A percentile compares a stretch with the other conserved stretches of the same genome.
Evolutionary conservation across 2,888 invertebrate species (phyloP).

Genomic region (Pseudoips prasinana): DNA sequence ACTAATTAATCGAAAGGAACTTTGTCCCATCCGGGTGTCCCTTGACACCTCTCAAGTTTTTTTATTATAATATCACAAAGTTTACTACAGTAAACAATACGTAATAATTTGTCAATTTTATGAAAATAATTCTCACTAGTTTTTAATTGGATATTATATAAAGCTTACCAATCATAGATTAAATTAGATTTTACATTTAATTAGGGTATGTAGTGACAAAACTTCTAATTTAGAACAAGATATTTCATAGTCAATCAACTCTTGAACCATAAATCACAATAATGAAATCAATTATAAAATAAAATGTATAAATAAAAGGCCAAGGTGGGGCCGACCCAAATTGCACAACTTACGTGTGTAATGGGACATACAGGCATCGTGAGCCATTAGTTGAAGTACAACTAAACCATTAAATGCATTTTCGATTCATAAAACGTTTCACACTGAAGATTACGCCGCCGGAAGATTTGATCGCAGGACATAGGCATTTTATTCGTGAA

Average conservation of each 20-base stretch:
- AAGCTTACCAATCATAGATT: no score
- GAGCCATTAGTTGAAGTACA: slow-evolving; percentile 30
- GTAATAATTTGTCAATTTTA: no score
- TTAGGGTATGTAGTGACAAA: no score
- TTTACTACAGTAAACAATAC: no score
- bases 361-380: slow-evolving; percentile 21
- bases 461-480: slow-evolving; percentile 58
- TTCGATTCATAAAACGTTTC: slow-evolving; percentile 45
- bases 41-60: no score
- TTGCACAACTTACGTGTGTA: slow-evolving; percentile 41
- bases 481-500: slow-evolving; percentile 57
- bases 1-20: no score
- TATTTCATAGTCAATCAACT: background rate
- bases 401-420: slow-evolving; percentile 30
- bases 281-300: slow-evolving; percentile 21
- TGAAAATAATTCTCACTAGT: no score
- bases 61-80: no score
- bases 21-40: no score
- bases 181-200: no score
- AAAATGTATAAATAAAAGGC: slow-evolving; percentile 24
- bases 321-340: slow-evolving; percentile 40
- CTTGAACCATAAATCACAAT: slow-evolving; percentile 13
- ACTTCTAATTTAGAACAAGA: background rate
- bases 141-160: no score
- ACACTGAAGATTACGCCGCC: slow-evolving; percentile 48